Percentiles rank a stretch among this genome's conserved stretches.
These are phyloP conservation scores for Auanema freiburgensis DNA, from an alignment of 2,888 invertebrate species.

Conservation along the genomic window DNA sequence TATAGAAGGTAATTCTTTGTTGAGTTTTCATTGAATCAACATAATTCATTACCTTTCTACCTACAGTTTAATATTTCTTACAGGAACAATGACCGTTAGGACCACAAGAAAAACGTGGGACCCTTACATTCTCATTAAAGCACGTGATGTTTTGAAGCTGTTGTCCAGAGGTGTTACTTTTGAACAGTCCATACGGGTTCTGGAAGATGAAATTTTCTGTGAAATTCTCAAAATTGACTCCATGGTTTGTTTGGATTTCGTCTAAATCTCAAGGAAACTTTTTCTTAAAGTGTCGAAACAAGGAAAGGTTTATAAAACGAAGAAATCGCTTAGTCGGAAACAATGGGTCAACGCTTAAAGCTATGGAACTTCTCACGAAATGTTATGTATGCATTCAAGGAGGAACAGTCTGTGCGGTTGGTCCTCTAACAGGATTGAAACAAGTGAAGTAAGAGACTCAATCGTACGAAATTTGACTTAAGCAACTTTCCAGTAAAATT, in stretches of 20 bases:
- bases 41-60: no score
- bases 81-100: constrained; percentile 79
- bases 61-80: not conserved
- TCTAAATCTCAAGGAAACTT: not conserved
- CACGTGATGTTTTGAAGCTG: constrained; percentile 90
- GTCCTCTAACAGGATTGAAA: constrained; percentile 82
- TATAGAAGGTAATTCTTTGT: constrained; percentile 41
- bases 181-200: constrained; percentile 79
- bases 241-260: constrained; percentile 72
- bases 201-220: constrained; percentile 84
- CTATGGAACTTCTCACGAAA: constrained; percentile 90
- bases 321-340: constrained; percentile 92
- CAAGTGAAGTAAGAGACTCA: constrained; percentile 66
- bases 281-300: constrained; percentile 47
- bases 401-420: constrained; percentile 92
- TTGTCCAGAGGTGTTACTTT: constrained; percentile 92
- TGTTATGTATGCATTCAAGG: constrained; percentile 88
- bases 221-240: constrained; percentile 96
- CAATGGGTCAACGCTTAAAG: constrained; percentile 93
- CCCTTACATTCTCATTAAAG: constrained; percentile 87
- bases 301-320: constrained; percentile 89
- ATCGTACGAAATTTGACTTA: not conserved
- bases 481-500: constrained; percentile 71
- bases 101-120: constrained; percentile 97
- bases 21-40: no score